Conservation (phyloP, 2,113 vertebrate species). For the Chaetura pelagica region DNA sequence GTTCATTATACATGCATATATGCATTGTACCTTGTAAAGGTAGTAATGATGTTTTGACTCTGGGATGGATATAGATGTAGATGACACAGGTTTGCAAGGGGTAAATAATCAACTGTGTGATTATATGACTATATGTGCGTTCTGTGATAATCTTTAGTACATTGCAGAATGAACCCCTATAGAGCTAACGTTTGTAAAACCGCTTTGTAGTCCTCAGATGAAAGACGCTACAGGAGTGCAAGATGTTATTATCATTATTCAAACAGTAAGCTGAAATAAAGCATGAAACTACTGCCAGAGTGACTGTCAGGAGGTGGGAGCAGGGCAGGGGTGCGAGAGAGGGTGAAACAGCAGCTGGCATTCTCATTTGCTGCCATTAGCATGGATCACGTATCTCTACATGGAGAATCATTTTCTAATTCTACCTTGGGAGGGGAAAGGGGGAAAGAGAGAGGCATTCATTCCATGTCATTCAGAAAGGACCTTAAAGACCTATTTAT, state of each 20-base stretch:
- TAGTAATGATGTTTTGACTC: not conserved
- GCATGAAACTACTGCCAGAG: conserved; percentile 47
- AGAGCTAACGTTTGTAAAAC: conserved; percentile 31
- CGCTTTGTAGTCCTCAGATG: conserved; percentile 55
- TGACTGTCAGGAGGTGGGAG: conserved; percentile 17
- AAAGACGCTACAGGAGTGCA: conserved; percentile 52
- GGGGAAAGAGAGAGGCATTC: conserved; percentile 48
- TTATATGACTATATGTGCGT: not conserved
- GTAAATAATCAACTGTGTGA: conserved; percentile 27
- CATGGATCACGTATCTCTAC: not conserved
- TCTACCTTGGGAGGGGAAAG: conserved; percentile 46
- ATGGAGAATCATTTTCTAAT: conserved; percentile 51
- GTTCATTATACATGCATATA: not conserved
- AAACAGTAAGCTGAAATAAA: conserved; percentile 60
- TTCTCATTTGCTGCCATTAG: conserved; percentile 57
- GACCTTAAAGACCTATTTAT: conserved; percentile 73
- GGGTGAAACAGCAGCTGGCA: conserved; percentile 48
- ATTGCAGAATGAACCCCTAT: conserved; percentile 28
- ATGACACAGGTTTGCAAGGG: not conserved
- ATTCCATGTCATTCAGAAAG: conserved; percentile 63
- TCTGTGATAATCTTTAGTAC: conserved; percentile 2
- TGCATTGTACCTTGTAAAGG: not conserved
- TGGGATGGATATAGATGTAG: not conserved
- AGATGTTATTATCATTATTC: conserved; percentile 49
- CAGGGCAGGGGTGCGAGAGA: conserved; percentile 28